Evolutionary conservation across 2,797 vertebrate genomes (phyloP).

Genomic region (Myiotriccus ornatus): DNA sequence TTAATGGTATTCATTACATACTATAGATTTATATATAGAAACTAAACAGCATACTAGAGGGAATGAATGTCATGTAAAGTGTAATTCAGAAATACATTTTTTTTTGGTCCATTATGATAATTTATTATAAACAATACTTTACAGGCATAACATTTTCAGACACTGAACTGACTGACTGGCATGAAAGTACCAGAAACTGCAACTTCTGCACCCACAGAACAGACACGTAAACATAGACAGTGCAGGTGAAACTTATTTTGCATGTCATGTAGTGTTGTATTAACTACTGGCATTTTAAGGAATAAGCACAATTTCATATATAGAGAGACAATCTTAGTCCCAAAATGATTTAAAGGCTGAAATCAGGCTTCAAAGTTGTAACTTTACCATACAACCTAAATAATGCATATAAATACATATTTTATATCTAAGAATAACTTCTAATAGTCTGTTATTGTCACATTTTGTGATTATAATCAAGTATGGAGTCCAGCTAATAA

Average conservation of each 20-base stretch:
- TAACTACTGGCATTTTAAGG: neutral
- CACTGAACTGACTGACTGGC: neutral
- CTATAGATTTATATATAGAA: neutral
- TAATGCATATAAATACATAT: neutral
- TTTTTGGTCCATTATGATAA: neutral
- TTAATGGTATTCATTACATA: neutral
- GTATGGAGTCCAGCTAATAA: neutral
- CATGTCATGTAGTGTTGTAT: neutral
- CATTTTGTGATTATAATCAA: neutral
- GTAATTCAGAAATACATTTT: neutral
- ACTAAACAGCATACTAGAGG: neutral
- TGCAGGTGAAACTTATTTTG: neutral
- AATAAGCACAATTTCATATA: neutral
- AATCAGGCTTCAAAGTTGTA: slow-evolving; percentile 20
- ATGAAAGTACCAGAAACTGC: neutral
- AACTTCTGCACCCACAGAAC: neutral
- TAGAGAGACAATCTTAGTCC: neutral
- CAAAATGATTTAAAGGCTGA: neutral
- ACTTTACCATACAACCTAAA: neutral
- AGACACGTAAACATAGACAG: neutral
- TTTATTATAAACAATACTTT: neutral
- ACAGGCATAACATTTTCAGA: neutral
- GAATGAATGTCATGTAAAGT: neutral
- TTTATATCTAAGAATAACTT: neutral
- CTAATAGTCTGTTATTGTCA: neutral